A percentile compares a stretch with the other conserved stretches of the same genome.
Conservation (phyloP, 2,797 vertebrate genomes). For the Petrocephalus schoutedeni region DNA sequence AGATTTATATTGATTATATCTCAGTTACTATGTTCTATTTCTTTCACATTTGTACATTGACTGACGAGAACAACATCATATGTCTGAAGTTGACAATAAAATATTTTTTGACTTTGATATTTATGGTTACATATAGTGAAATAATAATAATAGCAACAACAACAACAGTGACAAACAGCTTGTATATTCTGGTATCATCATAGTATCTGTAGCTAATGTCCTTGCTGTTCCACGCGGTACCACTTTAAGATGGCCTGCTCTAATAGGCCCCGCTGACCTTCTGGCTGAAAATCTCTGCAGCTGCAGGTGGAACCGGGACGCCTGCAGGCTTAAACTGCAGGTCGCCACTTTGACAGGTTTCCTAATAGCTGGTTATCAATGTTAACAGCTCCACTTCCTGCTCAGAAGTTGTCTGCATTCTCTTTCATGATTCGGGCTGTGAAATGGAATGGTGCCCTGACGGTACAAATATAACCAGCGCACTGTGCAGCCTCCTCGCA, state of each 20-base stretch:
- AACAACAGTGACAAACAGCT: background rate
- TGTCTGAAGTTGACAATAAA: background rate
- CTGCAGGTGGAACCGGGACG: background rate
- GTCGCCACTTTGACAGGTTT: background rate
- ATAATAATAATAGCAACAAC: background rate
- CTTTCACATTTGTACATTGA: background rate
- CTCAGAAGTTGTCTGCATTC: background rate
- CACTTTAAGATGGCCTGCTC: background rate
- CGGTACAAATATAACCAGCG: constrained; percentile 47
- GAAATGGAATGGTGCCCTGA: constrained; percentile 46
- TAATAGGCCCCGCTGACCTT: background rate
- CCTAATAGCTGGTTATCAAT: constrained; percentile 11
- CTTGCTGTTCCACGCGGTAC: background rate
- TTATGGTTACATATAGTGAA: background rate
- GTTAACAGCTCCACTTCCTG: constrained; percentile 10
- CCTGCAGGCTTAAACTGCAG: constrained; percentile 1
- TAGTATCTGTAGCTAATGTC: background rate
- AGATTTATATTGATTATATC: background rate
- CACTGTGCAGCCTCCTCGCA: constrained; percentile 27
- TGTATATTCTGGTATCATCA: background rate
- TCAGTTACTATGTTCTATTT: background rate
- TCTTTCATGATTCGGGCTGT: constrained; percentile 34
- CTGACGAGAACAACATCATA: background rate
- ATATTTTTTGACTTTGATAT: background rate
- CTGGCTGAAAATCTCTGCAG: background rate